Conservation (phyloP, 2,888 invertebrate species). For the Dasysyrphus tricinctus region DNA sequence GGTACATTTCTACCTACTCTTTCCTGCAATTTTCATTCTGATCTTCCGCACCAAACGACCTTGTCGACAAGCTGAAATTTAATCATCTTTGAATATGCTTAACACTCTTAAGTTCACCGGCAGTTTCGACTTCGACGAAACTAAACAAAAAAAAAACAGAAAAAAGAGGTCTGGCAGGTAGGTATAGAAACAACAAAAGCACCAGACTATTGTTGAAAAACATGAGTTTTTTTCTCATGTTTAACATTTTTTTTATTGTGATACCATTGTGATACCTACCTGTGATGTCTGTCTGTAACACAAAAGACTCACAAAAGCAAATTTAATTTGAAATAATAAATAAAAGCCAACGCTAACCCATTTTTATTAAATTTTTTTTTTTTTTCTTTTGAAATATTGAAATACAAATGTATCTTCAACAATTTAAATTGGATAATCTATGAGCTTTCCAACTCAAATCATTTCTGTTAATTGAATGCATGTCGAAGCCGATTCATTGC, state of each 20-base stretch:
- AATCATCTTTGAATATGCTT: conserved; percentile 22
- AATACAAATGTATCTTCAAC: background rate
- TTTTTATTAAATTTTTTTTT: background rate
- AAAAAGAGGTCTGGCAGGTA: background rate
- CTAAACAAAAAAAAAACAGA: background rate
- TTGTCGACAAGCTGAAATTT: conserved; percentile 36
- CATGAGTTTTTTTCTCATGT: conserved; percentile 28
- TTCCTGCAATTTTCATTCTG: conserved; percentile 33
- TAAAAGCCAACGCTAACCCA: background rate
- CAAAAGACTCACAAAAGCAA: conserved; percentile 17
- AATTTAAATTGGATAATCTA: conserved; percentile 17
- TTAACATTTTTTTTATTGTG: conserved; percentile 13
- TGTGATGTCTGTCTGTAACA: conserved; percentile 6
- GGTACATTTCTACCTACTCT: conserved; percentile 13
- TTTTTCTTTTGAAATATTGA: too few species aligned
- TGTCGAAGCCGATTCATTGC: background rate
- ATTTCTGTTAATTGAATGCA: conserved; percentile 32
- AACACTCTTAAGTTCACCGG: conserved; percentile 26
- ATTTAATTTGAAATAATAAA: conserved; percentile 4
- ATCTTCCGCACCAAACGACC: conserved; percentile 28
- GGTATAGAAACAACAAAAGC: conserved; percentile 2
- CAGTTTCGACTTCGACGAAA: background rate
- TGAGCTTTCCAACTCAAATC: conserved; percentile 30
- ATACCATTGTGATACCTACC: background rate
- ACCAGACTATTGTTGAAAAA: background rate